Base-by-base conservation (phyloP, 2,113 vertebrate genomes). In the Chroicocephalus ridibundus region DNA sequence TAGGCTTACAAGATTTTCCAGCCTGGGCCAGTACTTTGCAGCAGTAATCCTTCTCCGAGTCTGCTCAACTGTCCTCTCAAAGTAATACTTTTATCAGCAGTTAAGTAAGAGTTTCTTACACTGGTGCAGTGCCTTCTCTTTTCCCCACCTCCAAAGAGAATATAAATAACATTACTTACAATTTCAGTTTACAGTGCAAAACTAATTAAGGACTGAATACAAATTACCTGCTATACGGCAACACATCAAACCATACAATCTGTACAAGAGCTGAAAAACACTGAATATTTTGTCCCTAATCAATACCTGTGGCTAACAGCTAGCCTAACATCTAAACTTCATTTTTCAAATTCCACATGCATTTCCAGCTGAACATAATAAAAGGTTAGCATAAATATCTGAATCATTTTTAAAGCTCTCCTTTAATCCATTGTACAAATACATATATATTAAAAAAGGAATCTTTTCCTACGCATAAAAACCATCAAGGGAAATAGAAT, bases 401-500 rank as follows among this genome's bases (percentile, higher is more conserved):
- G 78, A 62, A 40, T 66, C 1, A 11, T 85, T 84, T 82, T 88
- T 31, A 82, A 90, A 91, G 51, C 15, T 61, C 46, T 94, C 40
- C 69, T 92, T 93, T 84, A 92, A 86, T 68, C 65, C 36, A 42
- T 9, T 80, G 74, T 22, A 77, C 51, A 71, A 85, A 94, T 25
- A 46, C 15, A 78, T 74, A 72, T 6, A 22, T 47, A 47, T 74
- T 77, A 2, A 44, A 54, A 87, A 87, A 76, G 8, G 21, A 92
- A 66, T 78, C 16, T 86, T 91, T 86, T 79, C 64, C 91, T 80
- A 36, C 0, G 6, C 69, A 52, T 54, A 74, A 92, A 95, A 93
- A 51, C 44, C 80, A 96, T 77, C 86, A 89, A 93, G 85, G 86
- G 89, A 96, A 93, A 93, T 82, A 62, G 54, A 97, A 96, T 92